phyloP scores from a whole-genome alignment of 2,888 invertebrate species.

The Pristionchus japonicus region DNA sequence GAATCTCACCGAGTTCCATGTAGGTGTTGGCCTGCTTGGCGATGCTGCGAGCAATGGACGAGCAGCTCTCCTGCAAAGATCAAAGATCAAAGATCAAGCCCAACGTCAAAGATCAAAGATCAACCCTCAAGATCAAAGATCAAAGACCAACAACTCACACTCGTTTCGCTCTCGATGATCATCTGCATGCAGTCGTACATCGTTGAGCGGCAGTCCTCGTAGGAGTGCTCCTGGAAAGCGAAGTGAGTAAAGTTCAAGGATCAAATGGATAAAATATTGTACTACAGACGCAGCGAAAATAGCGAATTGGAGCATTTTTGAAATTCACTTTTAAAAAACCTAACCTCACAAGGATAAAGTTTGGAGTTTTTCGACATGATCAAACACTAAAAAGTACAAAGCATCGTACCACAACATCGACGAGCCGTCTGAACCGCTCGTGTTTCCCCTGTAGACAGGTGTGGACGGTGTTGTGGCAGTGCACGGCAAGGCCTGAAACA shows the following conservation, averaged over 20 bases:
- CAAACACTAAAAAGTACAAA: no score
- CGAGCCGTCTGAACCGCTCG: neutral
- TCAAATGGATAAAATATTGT: neutral
- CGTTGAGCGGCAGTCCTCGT: neutral
- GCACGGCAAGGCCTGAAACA: neutral
- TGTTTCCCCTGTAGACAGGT: neutral
- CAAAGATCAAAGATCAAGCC: neutral
- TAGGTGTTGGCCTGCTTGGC: neutral
- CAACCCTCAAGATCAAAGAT: neutral
- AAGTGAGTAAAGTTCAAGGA: neutral
- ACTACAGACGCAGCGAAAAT: no score
- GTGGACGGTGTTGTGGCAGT: neutral
- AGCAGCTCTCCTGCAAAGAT: neutral
- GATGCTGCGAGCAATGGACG: neutral
- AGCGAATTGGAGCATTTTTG: no score
- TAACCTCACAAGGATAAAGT: no score
- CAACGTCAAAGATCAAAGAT: neutral
- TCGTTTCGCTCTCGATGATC: neutral
- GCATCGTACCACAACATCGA: neutral
- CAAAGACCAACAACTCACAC: neutral
- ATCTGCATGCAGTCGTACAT: neutral
- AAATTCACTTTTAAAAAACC: no score
- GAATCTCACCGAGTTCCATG: neutral
- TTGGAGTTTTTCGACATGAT: no score
- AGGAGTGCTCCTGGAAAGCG: neutral